Conservation (phyloP, 2,888 invertebrate genomes). For the Ommatoiulus sabulosus region DNA sequence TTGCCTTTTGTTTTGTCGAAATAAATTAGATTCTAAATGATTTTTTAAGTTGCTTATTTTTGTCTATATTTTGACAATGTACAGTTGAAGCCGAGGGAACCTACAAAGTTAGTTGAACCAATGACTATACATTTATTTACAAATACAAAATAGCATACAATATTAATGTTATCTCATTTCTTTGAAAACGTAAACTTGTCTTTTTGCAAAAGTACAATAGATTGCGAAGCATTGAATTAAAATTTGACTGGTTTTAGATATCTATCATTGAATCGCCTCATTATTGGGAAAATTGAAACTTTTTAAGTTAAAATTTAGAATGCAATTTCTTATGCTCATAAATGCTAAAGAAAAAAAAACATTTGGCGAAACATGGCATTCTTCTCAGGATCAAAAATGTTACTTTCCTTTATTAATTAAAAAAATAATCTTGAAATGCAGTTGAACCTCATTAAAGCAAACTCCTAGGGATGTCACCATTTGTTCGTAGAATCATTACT, state of each 20-base stretch:
- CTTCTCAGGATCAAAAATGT: too few species aligned
- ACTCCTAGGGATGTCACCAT: too few species aligned
- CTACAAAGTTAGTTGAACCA: background rate
- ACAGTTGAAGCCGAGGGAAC: background rate
- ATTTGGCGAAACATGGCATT: too few species aligned
- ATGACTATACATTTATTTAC: conserved; percentile 6
- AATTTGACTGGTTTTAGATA: background rate
- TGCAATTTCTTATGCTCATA: too few species aligned
- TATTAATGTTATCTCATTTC: background rate
- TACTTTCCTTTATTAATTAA: too few species aligned
- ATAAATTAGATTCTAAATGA: conserved; percentile 12
- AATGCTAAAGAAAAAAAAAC: too few species aligned
- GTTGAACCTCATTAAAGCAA: too few species aligned
- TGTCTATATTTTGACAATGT: background rate
- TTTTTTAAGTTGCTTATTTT: background rate
- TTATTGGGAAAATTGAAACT: too few species aligned
- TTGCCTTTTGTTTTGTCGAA: conserved; percentile 11
- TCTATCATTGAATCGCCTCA: too few species aligned
- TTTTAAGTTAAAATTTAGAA: too few species aligned
- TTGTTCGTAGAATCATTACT: too few species aligned
- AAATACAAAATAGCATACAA: conserved; percentile 1
- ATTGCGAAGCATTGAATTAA: background rate
- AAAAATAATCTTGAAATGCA: too few species aligned
- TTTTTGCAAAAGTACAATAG: background rate
- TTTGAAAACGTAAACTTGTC: background rate